Conservation (phyloP, 2,797 vertebrate species). For the Bryconaethiops microstoma region DNA sequence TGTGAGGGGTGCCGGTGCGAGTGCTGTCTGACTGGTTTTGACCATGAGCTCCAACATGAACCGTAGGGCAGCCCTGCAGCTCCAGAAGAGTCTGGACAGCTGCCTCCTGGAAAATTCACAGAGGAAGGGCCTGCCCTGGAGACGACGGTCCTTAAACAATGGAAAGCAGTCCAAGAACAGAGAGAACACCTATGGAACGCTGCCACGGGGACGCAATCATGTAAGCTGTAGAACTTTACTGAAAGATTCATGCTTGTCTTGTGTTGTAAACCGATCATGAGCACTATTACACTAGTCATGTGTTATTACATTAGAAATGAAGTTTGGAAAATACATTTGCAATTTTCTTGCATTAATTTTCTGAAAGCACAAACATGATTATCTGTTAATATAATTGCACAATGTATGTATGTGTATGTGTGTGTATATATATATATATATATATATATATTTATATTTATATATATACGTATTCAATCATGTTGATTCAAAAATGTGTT, state of each 20-base stretch:
- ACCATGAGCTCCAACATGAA: constrained; percentile 77
- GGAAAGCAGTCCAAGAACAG: constrained; percentile 69
- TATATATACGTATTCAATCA: too few relatives aligned
- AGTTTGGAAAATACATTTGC: too few relatives aligned
- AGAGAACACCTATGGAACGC: constrained; percentile 65
- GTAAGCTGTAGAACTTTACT: constrained; percentile 67
- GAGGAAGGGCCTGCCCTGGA: constrained; percentile 71
- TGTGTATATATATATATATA: too few relatives aligned
- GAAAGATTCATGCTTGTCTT: constrained; percentile 5
- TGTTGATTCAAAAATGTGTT: too few relatives aligned
- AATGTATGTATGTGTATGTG: too few relatives aligned
- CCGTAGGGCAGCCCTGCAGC: constrained; percentile 70
- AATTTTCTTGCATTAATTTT: background rate
- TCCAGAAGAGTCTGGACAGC: constrained; percentile 69
- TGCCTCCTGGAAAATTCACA: constrained; percentile 64
- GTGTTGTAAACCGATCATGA: constrained; percentile 7
- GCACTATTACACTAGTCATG: background rate
- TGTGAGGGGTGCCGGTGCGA: constrained; percentile 41
- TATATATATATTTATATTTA: too few relatives aligned
- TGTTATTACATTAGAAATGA: background rate
- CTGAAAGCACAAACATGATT: background rate
- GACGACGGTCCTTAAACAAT: constrained; percentile 64
- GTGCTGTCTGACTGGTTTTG: constrained; percentile 59
- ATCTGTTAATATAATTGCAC: too few relatives aligned
- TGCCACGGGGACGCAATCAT: constrained; percentile 78